phyloP scores from a whole-genome alignment of 1,140 invertebrate species.

The Heliconius hermathena region DNA sequence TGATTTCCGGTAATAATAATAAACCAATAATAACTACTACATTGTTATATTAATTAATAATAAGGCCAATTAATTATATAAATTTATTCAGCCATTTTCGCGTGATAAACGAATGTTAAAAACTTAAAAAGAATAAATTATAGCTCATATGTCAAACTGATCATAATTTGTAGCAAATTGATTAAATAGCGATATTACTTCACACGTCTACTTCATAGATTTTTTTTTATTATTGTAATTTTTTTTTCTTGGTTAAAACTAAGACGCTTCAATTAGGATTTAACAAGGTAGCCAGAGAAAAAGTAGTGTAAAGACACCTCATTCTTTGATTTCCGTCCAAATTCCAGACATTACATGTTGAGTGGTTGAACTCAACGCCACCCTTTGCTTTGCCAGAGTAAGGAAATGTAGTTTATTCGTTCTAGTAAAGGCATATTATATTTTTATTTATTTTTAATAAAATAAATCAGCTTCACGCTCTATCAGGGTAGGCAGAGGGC shows the following conservation, averaged over 20 bases:
- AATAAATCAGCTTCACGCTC: too few species aligned
- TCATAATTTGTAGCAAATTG: neutral
- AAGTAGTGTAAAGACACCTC: neutral
- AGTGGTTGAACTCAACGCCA: neutral
- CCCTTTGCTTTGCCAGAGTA: neutral
- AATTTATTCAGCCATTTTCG: neutral
- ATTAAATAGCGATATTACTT: too few species aligned
- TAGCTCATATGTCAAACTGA: neutral
- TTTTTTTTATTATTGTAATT: neutral
- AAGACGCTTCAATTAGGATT: neutral
- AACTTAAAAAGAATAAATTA: neutral
- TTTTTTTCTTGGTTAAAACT: neutral
- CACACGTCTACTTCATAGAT: neutral
- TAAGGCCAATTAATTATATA: neutral
- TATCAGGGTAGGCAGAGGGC: too few species aligned
- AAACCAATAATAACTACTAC: too few species aligned
- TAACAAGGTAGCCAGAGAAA: neutral
- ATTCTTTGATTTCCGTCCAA: neutral
- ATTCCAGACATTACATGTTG: neutral
- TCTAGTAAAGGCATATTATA: too few species aligned
- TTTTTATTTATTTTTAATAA: too few species aligned
- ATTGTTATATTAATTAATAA: too few species aligned
- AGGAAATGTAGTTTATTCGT: too few species aligned
- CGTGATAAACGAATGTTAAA: slow-evolving; percentile 5
- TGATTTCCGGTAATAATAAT: neutral